A percentile compares a stretch with the other conserved stretches of the same genome.
Evolutionary conservation across 2,888 invertebrate genomes (phyloP).

Genomic region (Athalia circularis): DNA sequence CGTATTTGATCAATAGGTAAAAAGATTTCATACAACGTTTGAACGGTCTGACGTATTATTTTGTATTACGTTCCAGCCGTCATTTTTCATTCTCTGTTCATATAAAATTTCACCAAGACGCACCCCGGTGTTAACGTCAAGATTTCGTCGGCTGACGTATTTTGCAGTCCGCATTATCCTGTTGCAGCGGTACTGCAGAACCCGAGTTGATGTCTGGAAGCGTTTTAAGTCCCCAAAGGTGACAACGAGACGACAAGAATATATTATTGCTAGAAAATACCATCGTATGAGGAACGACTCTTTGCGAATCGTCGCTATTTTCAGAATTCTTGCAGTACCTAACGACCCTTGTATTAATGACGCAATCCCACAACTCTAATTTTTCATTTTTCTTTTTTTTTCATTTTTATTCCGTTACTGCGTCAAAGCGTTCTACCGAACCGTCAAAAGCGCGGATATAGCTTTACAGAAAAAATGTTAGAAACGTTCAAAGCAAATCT

Average conservation of each 20-base stretch:
- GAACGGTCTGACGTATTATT: conserved; percentile 32
- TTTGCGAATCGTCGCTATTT: conserved; percentile 11
- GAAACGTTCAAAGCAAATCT: conserved; percentile 32
- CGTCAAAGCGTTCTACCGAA: conserved; percentile 28
- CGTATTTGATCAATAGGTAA: conserved; percentile 30
- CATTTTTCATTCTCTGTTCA: conserved; percentile 32
- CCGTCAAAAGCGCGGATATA: conserved; percentile 8
- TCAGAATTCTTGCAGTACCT: not conserved
- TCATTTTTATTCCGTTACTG: conserved; percentile 20
- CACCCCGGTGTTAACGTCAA: conserved; percentile 17
- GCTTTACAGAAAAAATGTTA: conserved; percentile 26
- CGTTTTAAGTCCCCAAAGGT: not conserved
- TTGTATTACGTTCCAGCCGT: conserved; percentile 28
- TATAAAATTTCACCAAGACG: conserved; percentile 26
- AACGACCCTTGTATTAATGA: conserved; percentile 14
- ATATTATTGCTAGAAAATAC: not conserved
- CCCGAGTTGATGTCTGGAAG: not conserved
- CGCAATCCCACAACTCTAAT: not conserved
- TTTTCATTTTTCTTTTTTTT: not conserved
- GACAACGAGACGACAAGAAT: conserved; percentile 28
- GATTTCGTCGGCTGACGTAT: conserved; percentile 33
- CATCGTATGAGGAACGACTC: not conserved
- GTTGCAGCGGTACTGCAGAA: not conserved
- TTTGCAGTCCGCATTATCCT: conserved; percentile 8
- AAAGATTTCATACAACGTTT: conserved; percentile 34